Conservation (phyloP, 2,888 invertebrate species). For the Odontocerum albicorne region DNA sequence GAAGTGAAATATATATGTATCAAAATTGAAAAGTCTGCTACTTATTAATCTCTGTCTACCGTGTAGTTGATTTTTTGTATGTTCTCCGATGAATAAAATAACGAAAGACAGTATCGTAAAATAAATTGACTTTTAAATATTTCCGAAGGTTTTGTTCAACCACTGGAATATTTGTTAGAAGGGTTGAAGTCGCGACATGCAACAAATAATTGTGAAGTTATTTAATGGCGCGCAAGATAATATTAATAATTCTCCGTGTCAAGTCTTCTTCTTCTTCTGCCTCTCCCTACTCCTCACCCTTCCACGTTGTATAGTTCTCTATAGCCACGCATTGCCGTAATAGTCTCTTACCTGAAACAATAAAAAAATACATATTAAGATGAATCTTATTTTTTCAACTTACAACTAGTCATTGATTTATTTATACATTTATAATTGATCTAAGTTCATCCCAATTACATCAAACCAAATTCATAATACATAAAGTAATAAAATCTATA, state of each 20-base stretch:
- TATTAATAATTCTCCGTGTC: conserved; percentile 29
- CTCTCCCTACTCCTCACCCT: conserved; percentile 8
- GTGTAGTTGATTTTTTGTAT: too few relatives aligned
- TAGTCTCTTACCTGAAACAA: conserved; percentile 21
- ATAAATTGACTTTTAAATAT: neutral
- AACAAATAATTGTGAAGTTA: conserved; percentile 32
- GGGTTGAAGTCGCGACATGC: conserved; percentile 20
- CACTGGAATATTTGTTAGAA: neutral
- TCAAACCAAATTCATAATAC: too few relatives aligned
- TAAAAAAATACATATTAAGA: conserved; percentile 10
- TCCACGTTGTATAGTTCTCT: conserved; percentile 4
- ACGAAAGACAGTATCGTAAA: neutral
- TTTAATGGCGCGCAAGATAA: conserved; percentile 23
- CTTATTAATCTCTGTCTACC: too few relatives aligned
- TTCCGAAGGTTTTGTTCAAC: neutral
- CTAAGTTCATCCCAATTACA: too few relatives aligned
- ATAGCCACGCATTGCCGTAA: neutral
- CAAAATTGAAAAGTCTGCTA: too few relatives aligned
- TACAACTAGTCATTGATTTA: too few relatives aligned
- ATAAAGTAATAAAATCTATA: too few relatives aligned
- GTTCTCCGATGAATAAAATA: too few relatives aligned
- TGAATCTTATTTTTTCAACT: neutral
- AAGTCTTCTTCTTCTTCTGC: too few relatives aligned
- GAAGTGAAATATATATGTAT: too few relatives aligned
- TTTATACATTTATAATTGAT: too few relatives aligned